Conservation (phyloP, 2,113 vertebrate species). For the Nothoprocta perdicaria region DNA sequence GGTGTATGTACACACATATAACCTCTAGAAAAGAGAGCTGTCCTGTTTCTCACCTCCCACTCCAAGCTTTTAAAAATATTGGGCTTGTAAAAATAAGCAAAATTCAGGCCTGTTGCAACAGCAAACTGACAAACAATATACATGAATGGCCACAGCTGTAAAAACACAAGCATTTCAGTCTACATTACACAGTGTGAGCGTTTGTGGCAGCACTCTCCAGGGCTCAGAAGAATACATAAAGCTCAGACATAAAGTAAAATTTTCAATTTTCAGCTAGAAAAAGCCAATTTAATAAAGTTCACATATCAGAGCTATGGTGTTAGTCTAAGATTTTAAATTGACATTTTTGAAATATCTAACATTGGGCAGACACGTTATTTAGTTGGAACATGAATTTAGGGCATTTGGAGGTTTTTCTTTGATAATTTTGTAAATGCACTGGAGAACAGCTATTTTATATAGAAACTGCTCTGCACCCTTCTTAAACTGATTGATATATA, state of each 20-base stretch:
- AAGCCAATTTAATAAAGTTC: background rate
- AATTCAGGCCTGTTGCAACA: background rate
- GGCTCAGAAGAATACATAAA: background rate
- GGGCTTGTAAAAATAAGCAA: background rate
- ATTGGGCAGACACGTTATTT: background rate
- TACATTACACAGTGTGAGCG: background rate
- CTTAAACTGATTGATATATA: slow-evolving; percentile 8
- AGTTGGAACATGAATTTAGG: background rate
- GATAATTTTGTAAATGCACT: background rate
- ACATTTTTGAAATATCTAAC: background rate
- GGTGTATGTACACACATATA: fast-evolving
- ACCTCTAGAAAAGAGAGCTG: background rate
- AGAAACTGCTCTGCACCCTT: background rate
- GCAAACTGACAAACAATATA: background rate
- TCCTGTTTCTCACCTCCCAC: too few relatives aligned
- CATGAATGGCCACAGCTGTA: too few relatives aligned
- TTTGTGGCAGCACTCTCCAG: background rate
- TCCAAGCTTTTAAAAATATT: background rate
- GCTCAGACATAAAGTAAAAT: background rate
- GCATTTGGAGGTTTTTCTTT: background rate
- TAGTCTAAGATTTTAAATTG: background rate
- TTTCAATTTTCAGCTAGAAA: background rate
- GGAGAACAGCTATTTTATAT: background rate
- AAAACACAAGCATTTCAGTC: background rate
- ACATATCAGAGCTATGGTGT: background rate